A percentile compares a stretch with the other conserved stretches of the same genome.
Conservation (phyloP, 2,797 vertebrate genomes). For the Microctenopoma stevenorrisi region DNA sequence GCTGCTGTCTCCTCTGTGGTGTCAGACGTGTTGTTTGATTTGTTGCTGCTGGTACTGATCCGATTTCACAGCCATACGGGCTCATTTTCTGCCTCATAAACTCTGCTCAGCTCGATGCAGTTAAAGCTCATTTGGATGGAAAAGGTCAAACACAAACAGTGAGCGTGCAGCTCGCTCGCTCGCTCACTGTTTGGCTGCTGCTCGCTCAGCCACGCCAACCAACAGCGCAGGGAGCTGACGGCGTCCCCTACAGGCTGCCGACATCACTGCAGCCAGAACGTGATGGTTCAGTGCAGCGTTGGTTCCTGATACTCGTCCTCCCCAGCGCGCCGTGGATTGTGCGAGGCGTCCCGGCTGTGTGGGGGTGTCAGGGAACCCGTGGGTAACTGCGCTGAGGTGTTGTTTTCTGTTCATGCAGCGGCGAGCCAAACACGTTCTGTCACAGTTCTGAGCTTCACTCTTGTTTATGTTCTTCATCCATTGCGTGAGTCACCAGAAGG, state of each 20-base stretch:
- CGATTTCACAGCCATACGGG: slow-evolving; percentile 38
- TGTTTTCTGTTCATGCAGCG: too few species aligned
- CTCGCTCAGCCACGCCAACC: not conserved
- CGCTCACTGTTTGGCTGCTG: slow-evolving; percentile 12
- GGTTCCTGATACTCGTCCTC: too few species aligned
- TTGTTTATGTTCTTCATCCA: too few species aligned
- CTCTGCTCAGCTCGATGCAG: slow-evolving; percentile 3
- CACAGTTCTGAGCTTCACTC: too few species aligned
- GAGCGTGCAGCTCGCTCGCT: not conserved
- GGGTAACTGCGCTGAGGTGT: too few species aligned
- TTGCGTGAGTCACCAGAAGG: too few species aligned
- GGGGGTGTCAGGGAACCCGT: too few species aligned
- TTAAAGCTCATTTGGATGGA: slow-evolving; percentile 30
- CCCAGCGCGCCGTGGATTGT: too few species aligned
- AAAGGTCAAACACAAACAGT: slow-evolving; percentile 35
- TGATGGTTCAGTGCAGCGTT: too few species aligned
- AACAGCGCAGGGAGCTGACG: not conserved
- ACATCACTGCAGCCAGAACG: too few species aligned
- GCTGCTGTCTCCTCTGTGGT: not conserved
- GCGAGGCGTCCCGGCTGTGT: too few species aligned
- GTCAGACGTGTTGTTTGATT: slow-evolving; percentile 11
- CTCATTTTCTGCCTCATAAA: slow-evolving; percentile 40
- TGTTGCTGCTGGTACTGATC: slow-evolving; percentile 28
- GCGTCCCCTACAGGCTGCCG: not conserved
- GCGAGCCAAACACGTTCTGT: too few species aligned